Conservation (phyloP, 2,797 vertebrate species). For the Argya squamiceps region DNA sequence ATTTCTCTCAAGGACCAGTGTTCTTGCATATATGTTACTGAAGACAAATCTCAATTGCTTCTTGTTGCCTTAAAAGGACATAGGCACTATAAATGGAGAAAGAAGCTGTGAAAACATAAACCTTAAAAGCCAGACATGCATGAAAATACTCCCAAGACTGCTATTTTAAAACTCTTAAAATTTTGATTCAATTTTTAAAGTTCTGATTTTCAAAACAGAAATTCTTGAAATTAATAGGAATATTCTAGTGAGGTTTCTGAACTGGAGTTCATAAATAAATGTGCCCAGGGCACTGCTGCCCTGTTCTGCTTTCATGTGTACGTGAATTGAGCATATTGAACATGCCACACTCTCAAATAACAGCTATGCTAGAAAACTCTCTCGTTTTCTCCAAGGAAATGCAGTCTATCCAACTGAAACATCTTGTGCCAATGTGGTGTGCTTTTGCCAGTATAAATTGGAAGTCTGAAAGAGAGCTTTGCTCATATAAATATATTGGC, state of each 20-base stretch:
- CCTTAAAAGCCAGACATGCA: not conserved
- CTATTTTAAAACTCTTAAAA: not conserved
- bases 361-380: not conserved
- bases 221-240: not conserved
- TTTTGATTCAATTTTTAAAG: not conserved
- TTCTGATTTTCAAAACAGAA: not conserved
- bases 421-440: not conserved
- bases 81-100: not conserved
- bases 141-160: not conserved
- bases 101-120: not conserved
- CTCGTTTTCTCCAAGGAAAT: not conserved
- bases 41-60: not conserved
- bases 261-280: not conserved
- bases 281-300: not conserved
- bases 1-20: not conserved
- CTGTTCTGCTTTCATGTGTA: not conserved
- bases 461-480: constrained; percentile 9
- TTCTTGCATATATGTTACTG: not conserved
- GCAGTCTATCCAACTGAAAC: not conserved
- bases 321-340: not conserved
- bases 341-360: not conserved
- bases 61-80: not conserved
- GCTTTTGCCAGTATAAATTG: constrained; percentile 26
- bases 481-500: constrained; percentile 25
- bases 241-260: not conserved